These are phyloP conservation scores for Crotalus viridis DNA, from an alignment of 2,113 vertebrate species.

Conservation along the genomic window DNA sequence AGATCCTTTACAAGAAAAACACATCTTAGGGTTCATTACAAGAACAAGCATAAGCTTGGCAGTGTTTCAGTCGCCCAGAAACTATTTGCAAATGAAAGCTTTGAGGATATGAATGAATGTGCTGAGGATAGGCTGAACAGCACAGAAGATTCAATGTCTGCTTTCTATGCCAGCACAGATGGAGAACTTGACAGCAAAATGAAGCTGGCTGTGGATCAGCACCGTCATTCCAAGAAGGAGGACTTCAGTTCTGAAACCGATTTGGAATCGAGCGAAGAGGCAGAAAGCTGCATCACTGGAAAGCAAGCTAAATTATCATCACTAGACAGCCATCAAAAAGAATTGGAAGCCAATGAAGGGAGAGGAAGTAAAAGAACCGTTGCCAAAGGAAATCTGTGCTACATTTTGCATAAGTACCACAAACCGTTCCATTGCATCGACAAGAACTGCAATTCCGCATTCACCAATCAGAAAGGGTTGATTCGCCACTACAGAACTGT, in stretches of 20 bases:
- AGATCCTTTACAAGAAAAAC: conserved; percentile 87
- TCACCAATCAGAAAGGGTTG: conserved; percentile 87
- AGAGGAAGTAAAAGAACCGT: conserved; percentile 86
- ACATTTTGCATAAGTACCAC: conserved; percentile 90
- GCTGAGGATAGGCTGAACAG: conserved; percentile 58
- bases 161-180: background rate
- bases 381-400: conserved; percentile 88
- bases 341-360: conserved; percentile 73
- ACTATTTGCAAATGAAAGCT: conserved; percentile 65
- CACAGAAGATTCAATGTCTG: conserved; percentile 36
- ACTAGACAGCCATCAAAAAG: conserved; percentile 71
- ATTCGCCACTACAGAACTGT: conserved; percentile 89
- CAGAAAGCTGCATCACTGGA: conserved; percentile 52
- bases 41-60: conserved; percentile 82
- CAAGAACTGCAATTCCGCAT: conserved; percentile 88
- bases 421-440: conserved; percentile 95
- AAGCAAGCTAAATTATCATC: conserved; percentile 63
- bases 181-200: conserved; percentile 54
- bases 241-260: conserved; percentile 76
- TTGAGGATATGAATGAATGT: conserved; percentile 61
- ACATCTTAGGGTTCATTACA: conserved; percentile 84
- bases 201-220: conserved; percentile 51
- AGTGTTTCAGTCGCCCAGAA: conserved; percentile 68
- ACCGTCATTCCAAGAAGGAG: conserved; percentile 67
- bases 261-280: conserved; percentile 75